Evolutionary conservation across 2,113 vertebrate genomes (phyloP), one percentile per base, ranked within the genome.

Genomic region (Sardina pilchardus): DNA sequence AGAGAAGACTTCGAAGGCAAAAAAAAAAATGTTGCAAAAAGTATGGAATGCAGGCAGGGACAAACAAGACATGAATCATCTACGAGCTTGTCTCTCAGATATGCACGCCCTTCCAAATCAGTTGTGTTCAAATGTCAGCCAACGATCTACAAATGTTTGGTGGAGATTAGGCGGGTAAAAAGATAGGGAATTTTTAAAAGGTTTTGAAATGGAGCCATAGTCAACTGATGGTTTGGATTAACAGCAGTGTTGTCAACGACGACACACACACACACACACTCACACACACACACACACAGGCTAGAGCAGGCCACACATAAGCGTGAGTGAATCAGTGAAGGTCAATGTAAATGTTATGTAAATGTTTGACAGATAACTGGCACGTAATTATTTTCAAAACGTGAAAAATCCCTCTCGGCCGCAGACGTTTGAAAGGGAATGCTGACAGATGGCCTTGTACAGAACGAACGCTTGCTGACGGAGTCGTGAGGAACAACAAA

Each of bases 331-430:
- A 36, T 78, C 71, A 78, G 9, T 36, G 71, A 78, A 78, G 71
- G 71, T 78, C 71, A 78, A 78, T 78, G 71, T 78, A 78, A 78
- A 78, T 78, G 71, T 4, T 78, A 78, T 78, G 71, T 78, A 78
- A 78, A 78, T 78, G 71, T 78, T 78, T 78, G 71, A 78, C 71
- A 78, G 71, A 36, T 78, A 78, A 78, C 71, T 78, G 71, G 71
- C 71, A 78, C 71, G 34, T 78, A 78, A 78, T 78, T 78, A 78
- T 78, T 78, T 78, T 78, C 71, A 78, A 78, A 78, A 78, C 34
- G 71, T 78, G 71, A 78, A 78, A 78, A 78, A 78, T 78, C 71
- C 71, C 71, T 78, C 12, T 78, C 34, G 1, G 71, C 71, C 71
- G 34, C 71, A 12, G 30, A 16, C 14, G 21, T 39, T 36, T 78